Evolutionary conservation across 2,113 vertebrate genomes (phyloP).

Genomic region (Halichoeres trimaculatus): DNA sequence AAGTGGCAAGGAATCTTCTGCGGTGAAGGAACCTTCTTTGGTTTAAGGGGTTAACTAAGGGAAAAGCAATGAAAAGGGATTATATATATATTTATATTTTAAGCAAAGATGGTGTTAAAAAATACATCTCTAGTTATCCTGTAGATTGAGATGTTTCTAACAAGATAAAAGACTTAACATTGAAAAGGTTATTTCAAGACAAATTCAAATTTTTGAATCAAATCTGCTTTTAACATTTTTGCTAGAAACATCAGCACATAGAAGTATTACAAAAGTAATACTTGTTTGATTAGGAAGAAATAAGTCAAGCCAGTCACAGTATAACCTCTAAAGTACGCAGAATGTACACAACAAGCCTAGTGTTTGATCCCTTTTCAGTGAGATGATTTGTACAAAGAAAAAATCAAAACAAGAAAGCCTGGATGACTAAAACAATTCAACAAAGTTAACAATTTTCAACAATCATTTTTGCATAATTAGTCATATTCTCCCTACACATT

Average conservation of each 20-base stretch:
- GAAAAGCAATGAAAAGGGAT: slow-evolving; percentile 7
- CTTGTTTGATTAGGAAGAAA: slow-evolving; percentile 26
- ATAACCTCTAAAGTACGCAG: slow-evolving; percentile 10
- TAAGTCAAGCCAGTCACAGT: slow-evolving; percentile 30
- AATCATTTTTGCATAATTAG: slow-evolving; percentile 5
- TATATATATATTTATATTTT: no score
- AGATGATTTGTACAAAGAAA: slow-evolving; percentile 23
- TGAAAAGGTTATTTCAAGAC: not conserved
- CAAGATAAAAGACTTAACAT: not conserved
- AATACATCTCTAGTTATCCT: slow-evolving; percentile 3
- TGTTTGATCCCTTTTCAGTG: slow-evolving; percentile 39
- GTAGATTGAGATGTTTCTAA: not conserved
- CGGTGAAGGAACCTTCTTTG: slow-evolving; percentile 60
- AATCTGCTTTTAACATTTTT: slow-evolving; percentile 17
- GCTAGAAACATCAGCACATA: slow-evolving; percentile 4
- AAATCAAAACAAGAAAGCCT: slow-evolving; percentile 6
- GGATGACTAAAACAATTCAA: slow-evolving; percentile 11
- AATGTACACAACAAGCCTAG: slow-evolving; percentile 18
- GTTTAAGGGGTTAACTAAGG: slow-evolving; percentile 42
- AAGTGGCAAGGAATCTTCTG: slow-evolving; percentile 34
- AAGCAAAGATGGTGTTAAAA: slow-evolving; percentile 15
- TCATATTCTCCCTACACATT: slow-evolving; percentile 14
- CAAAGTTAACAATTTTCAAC: slow-evolving; percentile 6
- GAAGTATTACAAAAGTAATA: slow-evolving; percentile 22
- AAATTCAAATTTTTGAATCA: slow-evolving; percentile 8